A percentile compares a stretch with the other conserved stretches of the same genome.
Evolutionary conservation across 2,113 vertebrate genomes (phyloP).

Genomic region (Alosa alosa): DNA sequence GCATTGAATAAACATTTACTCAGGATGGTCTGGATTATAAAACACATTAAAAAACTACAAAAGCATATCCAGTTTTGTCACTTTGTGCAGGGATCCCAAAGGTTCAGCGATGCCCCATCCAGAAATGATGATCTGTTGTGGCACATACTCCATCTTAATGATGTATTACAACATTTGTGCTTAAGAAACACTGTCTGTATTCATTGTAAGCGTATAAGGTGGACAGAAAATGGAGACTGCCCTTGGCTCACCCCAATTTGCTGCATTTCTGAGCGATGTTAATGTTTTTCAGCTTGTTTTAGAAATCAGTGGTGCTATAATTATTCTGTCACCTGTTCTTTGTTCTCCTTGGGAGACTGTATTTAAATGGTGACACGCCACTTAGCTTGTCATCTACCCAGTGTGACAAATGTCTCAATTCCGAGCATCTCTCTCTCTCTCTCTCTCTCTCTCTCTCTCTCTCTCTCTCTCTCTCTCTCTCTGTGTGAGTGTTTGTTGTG

Average conservation of each 20-base stretch:
- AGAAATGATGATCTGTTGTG: background rate
- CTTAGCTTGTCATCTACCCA: conserved; percentile 39
- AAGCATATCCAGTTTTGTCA: background rate
- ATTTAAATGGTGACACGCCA: conserved; percentile 46
- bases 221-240: background rate
- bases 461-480: too few relatives aligned
- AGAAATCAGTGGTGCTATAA: conserved; percentile 33
- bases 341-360: conserved; percentile 32
- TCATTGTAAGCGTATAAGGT: background rate
- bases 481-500: background rate
- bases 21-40: background rate
- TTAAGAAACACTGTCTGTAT: background rate
- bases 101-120: background rate
- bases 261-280: background rate
- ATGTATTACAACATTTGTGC: conserved; percentile 14
- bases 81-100: background rate
- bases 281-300: background rate
- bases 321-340: conserved; percentile 34
- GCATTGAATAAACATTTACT: background rate
- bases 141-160: background rate
- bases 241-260: conserved; percentile 7
- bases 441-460: background rate
- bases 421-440: conserved; percentile 9
- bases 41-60: background rate
- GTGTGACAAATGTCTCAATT: conserved; percentile 36